Evolutionary conservation across 2,888 invertebrate species (phyloP).

Genomic region (Formica aserva): DNA sequence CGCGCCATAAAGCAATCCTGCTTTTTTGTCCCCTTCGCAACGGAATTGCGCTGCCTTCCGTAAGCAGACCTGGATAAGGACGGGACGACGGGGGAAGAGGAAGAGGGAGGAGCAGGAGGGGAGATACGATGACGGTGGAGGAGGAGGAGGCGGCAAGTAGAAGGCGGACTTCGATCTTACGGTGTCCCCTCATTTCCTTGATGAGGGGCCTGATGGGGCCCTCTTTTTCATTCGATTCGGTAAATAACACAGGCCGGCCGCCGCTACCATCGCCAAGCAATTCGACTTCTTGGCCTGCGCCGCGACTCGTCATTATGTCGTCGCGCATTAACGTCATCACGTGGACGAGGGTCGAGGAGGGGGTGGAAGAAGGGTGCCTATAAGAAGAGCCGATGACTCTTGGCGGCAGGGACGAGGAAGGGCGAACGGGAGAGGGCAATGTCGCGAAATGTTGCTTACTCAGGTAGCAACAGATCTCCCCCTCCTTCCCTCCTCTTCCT

Average conservation of each 20-base stretch:
- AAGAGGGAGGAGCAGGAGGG: neutral
- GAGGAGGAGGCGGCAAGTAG: conserved; percentile 17
- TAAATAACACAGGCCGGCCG: conserved; percentile 62
- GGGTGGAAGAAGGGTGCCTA: neutral
- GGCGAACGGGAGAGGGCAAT: conserved; percentile 28
- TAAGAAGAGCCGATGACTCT: conserved; percentile 25
- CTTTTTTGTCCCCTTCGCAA: conserved; percentile 46
- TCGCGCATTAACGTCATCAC: conserved; percentile 68
- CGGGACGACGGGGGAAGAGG: conserved; percentile 12
- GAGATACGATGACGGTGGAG: neutral
- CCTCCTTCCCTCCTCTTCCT: no score
- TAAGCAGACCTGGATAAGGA: conserved; percentile 6
- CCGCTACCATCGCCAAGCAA: conserved; percentile 51
- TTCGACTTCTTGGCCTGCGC: conserved; percentile 61
- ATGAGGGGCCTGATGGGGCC: conserved; percentile 61
- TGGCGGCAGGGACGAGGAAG: conserved; percentile 17
- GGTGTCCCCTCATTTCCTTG: conserved; percentile 64
- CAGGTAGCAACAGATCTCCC: conserved; percentile 60
- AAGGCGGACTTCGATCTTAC: conserved; percentile 50
- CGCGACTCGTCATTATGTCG: conserved; percentile 71
- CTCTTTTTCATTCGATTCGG: conserved; percentile 76
- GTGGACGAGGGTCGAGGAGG: conserved; percentile 16
- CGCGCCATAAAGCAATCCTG: neutral
- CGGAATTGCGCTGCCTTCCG: neutral
- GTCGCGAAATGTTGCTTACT: conserved; percentile 56